These are phyloP conservation scores for Echinometra lucunter DNA, from an alignment of 53 echinoderm and acorn worm species.

Conservation along the genomic window DNA sequence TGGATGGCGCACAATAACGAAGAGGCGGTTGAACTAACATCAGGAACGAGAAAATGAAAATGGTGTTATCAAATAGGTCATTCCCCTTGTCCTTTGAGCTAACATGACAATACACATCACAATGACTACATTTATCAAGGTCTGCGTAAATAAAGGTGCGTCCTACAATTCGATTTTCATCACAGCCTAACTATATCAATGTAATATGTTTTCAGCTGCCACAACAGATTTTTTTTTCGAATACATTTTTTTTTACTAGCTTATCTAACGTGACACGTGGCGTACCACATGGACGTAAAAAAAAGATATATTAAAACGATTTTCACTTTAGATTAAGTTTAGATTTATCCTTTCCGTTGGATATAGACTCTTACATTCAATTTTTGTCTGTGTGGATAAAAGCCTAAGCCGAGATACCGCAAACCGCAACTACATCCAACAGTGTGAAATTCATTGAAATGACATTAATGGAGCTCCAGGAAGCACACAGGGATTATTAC, in stretches of 20 bases:
- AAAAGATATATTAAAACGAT: not conserved
- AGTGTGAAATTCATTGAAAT: slow-evolving; percentile 14
- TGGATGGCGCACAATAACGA: slow-evolving; percentile 19
- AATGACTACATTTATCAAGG: not conserved
- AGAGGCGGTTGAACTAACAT: slow-evolving; percentile 31
- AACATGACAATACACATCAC: not conserved
- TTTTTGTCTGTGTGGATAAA: not conserved
- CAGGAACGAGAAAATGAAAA: not conserved
- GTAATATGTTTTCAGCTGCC: not conserved
- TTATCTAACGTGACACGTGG: not conserved
- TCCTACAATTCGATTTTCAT: not conserved
- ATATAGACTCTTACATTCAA: not conserved
- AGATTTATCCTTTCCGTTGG: not conserved
- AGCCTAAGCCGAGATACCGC: not conserved
- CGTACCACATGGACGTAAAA: not conserved
- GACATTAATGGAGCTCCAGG: slow-evolving; percentile 13
- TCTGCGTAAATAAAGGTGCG: no score
- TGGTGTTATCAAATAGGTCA: slow-evolving; percentile 20
- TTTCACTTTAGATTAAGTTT: not conserved
- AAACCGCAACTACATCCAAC: not conserved
- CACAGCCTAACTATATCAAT: not conserved
- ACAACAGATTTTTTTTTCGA: not conserved
- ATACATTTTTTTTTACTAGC: no score
- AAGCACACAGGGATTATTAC: not conserved
- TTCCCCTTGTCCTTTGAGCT: not conserved